Evolutionary conservation across 2,113 vertebrate species (phyloP), one percentile per base, ranked within the genome.

Genomic region (Vimba vimba): DNA sequence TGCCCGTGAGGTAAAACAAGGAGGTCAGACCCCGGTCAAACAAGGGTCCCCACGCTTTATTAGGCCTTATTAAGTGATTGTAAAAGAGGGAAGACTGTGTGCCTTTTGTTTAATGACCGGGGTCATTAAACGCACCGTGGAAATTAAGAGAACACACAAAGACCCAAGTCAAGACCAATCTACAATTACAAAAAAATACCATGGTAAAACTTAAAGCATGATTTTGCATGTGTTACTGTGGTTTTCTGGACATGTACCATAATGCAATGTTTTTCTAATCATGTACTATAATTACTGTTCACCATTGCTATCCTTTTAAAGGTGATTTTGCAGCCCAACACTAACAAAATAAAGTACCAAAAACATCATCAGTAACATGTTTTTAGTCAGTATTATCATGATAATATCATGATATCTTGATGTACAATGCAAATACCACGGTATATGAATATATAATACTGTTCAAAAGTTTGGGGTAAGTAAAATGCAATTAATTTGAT

Each of bases 11-110:
- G 88, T 79, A 84, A 85, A 78, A 76, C 33, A 52, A 55, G 76
- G 55, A 88, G 89, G 91, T 91, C 88, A 90, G 86, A 36, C 25
- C 21, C 19, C 52, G 88, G 91, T 89, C 91, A 89, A 79, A 79
- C 83, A 85, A 66, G 88, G 82, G 74, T 74, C 64, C 43, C n/a
- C 27, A 19, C 17, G 55, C 64, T 84, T 81, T 86, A 89, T 88
- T 88, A 64, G 81, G 78, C 82, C 86, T 85, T 86, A 89, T 88
- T 86, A 89, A 78, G 23, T 69, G 88, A 79, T 15, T 43, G 79
- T 30, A 13, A 88, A 82, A 57, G 59, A 78, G 83, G 7, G 36
- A 83, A 25, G 27, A 84, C 76, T 66, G 84, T 69, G 79, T 78
- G 62, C 81, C 86, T 86, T 86, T 89, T 86, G 88, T 84, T 85